These are phyloP conservation scores for Phthorimaea operculella DNA, from an alignment of 1,140 invertebrate species.

Conservation along the genomic window DNA sequence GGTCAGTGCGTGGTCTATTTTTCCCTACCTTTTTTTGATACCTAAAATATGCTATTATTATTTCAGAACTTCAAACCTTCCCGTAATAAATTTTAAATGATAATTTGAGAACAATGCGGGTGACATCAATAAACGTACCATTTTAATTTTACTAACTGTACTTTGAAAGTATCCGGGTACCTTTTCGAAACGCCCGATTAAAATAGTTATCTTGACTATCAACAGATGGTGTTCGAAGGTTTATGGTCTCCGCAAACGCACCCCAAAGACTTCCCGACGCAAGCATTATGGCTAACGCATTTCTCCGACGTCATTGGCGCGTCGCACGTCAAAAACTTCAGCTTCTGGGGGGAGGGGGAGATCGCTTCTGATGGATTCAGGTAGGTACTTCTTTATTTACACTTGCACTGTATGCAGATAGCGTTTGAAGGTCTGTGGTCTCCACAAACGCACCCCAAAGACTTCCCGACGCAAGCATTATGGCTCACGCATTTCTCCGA, in stretches of 20 bases:
- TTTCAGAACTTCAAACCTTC: no score
- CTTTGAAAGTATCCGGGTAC: no score
- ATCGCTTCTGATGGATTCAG: conserved; percentile 70
- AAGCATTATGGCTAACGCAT: conserved; percentile 89
- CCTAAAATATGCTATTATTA: no score
- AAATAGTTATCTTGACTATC: no score
- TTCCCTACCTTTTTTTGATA: no score
- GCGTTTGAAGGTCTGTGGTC: conserved; percentile 98
- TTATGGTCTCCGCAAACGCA: conserved; percentile 97
- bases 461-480: conserved; percentile 85
- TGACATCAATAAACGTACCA: no score
- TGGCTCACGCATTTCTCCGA: conserved; percentile 98
- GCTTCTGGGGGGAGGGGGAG: conserved; percentile 94
- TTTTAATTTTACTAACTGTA: no score
- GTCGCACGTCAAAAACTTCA: conserved; percentile 89
- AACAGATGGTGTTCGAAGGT: conserved; percentile 41
- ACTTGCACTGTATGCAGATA: conserved; percentile 70
- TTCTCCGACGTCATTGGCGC: conserved; percentile 99
- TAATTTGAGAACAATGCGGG: no score
- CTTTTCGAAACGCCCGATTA: no score
- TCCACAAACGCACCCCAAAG: conserved; percentile 94
- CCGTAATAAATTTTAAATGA: no score
- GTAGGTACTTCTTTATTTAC: no score
- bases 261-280: conserved; percentile 93
- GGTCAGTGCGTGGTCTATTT: conserved; percentile 66